Percentiles rank a stretch among this genome's conserved stretches.
Conservation (phyloP, 2,888 invertebrate genomes). For the Nebria salina region DNA sequence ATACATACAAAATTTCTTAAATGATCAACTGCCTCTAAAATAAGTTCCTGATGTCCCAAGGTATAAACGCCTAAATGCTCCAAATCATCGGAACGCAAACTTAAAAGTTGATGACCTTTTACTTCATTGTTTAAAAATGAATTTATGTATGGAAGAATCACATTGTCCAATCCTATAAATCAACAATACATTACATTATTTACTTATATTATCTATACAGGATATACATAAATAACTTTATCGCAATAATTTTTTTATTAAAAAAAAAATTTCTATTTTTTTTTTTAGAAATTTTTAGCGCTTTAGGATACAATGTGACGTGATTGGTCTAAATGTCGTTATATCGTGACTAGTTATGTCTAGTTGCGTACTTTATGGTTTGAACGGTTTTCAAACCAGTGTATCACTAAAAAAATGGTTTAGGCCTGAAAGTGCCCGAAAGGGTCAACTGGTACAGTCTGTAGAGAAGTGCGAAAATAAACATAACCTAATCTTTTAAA, state of each 20-base stretch:
- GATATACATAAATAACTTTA: conserved; percentile 39
- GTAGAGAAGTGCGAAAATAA: conserved; percentile 34
- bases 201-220: conserved; percentile 31
- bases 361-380: no score
- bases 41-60: conserved; percentile 93
- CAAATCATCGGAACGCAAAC: conserved; percentile 87
- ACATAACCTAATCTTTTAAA: conserved; percentile 41
- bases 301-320: no score
- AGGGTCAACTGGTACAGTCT: conserved; percentile 7
- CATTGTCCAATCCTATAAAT: conserved; percentile 77
- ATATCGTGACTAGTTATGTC: no score
- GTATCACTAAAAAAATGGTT: no score
- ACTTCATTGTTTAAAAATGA: conserved; percentile 83
- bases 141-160: conserved; percentile 82
- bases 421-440: neutral
- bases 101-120: conserved; percentile 83
- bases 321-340: no score
- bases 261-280: no score
- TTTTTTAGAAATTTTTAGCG: neutral
- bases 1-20: conserved; percentile 84
- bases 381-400: no score
- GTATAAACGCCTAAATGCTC: conserved; percentile 85
- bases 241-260: conserved; percentile 43
- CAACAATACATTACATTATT: conserved; percentile 41
- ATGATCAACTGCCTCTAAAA: conserved; percentile 92